Conservation (phyloP, 2,888 invertebrate genomes). For the Geophilus truncorum region DNA sequence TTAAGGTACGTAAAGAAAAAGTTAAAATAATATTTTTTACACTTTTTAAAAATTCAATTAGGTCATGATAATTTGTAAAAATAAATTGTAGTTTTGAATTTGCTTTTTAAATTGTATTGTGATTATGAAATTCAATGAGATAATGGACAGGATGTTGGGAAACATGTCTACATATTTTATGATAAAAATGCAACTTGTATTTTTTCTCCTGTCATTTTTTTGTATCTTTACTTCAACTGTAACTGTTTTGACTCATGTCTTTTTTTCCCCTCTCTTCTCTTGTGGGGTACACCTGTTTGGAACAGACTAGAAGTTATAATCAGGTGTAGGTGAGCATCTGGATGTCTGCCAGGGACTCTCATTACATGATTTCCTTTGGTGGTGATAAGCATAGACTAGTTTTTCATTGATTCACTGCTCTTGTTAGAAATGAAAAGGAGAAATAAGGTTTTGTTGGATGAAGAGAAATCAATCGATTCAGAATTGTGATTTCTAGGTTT, state of each 20-base stretch:
- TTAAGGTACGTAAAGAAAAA: too few species aligned
- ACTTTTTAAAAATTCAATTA: too few species aligned
- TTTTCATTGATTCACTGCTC: background rate
- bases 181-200: background rate
- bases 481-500: background rate
- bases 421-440: background rate
- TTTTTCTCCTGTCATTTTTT: too few species aligned
- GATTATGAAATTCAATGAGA: background rate
- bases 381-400: background rate
- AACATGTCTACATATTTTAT: background rate
- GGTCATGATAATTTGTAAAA: too few species aligned
- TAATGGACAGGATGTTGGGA: background rate
- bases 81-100: background rate
- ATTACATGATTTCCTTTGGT: conserved; percentile 1
- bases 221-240: too few species aligned
- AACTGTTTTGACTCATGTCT: background rate
- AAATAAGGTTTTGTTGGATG: background rate
- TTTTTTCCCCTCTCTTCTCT: background rate
- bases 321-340: background rate
- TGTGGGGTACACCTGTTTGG: background rate
- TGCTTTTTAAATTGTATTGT: background rate
- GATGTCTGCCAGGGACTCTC: background rate
- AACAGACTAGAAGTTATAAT: background rate
- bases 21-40: too few species aligned
- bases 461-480: background rate